phyloP scores from a whole-genome alignment of 2,113 vertebrate genomes.

The Brevimyrus niger region DNA sequence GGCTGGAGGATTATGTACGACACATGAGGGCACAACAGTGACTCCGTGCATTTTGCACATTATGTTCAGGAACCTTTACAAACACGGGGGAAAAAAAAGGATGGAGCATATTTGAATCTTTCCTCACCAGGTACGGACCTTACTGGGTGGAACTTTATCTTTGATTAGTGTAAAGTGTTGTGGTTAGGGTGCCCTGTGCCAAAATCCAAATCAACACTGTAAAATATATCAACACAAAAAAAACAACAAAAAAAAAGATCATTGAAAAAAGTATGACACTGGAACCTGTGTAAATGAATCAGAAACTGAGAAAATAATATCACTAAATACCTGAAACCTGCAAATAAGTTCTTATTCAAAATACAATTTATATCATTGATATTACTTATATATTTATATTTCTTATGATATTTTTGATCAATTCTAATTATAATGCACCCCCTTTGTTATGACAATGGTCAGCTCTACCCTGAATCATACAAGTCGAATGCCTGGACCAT shows the following conservation, averaged over 20 bases:
- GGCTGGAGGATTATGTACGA: background rate
- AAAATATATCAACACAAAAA: background rate
- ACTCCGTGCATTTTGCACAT: background rate
- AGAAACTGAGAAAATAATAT: background rate
- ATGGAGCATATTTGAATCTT: background rate
- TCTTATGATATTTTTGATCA: background rate
- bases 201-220: background rate
- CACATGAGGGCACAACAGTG: background rate
- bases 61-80: background rate
- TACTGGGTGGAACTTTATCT: background rate
- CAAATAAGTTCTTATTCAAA: background rate
- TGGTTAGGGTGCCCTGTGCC: background rate
- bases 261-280: background rate
- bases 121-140: background rate
- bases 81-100: background rate
- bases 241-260: background rate
- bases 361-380: background rate
- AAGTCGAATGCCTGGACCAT: background rate
- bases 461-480: background rate
- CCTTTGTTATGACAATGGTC: background rate
- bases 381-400: too few species aligned
- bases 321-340: background rate
- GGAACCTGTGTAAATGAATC: background rate
- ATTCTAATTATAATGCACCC: background rate
- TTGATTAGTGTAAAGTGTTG: background rate